Evolutionary conservation across 2,113 vertebrate species (phyloP), one percentile per base, ranked within the genome.

Genomic region (Crocuta crocuta): DNA sequence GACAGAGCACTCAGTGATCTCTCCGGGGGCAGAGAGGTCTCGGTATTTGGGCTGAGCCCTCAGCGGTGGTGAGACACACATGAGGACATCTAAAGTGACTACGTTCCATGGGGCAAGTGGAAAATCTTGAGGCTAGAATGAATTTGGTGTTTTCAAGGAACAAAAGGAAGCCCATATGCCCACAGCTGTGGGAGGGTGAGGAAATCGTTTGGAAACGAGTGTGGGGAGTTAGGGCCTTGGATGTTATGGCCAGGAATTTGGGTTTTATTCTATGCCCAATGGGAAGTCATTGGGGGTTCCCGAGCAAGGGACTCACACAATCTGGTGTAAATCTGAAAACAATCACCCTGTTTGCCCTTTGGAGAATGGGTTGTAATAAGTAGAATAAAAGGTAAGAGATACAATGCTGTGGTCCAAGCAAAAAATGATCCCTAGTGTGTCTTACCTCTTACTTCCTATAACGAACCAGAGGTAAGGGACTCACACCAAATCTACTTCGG

Each of bases 1-100:
- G 35, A 39, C 0, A 4, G 10, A 23, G 19, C 45, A 1, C 13
- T 26, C n/a, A 19, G 13, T 4, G 10, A 10, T 50, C 35, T 21
- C 93, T 19, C 13, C 1, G 3, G 16, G 79, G 45, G 66, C 26
- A 4, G 15, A 21, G 15, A 26, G 31, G 26, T 10, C 78, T 53
- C 2, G 0, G 50, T 24, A 7, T 35, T 15, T 5, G 48, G 39
- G 35, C 61, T 68, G 48, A 68, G 35, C 78, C 7, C 80, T 61
- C 10, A 0, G 15, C 5, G 15, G 15, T 0, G 19, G 9, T 1
- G 10, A 58, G 61, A 58, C 16, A 10, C 12, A 23, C 28, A 5
- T 5, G 31, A 78, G 58, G 10, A 35, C n/a, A 31, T 13, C 71
- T 35, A 31, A 89, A 33, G 65, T 2, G 24, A 16, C 43, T 24